Base-by-base conservation (phyloP, 2,888 invertebrate species). In the Drosophila neutralis region DNA sequence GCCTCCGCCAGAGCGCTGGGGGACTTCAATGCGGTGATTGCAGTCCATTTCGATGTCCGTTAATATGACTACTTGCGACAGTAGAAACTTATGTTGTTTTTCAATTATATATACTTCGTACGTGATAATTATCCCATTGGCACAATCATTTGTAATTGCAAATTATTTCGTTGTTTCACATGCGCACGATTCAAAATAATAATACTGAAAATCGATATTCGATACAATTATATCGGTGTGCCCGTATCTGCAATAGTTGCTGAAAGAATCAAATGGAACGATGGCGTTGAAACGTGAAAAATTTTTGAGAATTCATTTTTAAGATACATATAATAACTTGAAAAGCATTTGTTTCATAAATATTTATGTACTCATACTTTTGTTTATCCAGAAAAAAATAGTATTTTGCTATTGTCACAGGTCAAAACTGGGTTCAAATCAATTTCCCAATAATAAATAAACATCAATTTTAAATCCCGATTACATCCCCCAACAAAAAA, bases 11-110 rank as follows among this genome's bases (percentile, higher is more conserved):
- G 91, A 82, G 74, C 94, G 93, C 74, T 94, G 94, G 92, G 94
- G 96, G 93, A 94, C 96, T 91, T 93, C 95, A 92, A 95, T 95
- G 93, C 94, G 95, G 93, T 91, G 95, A 91, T 94, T 95, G 93
- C 94, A 95, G 94, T 94, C 95, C 94, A 94, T 94, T 57, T 42
- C 57, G 57, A 40, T 38, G 40, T 40, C 58, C 51, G 54, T 40
- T 18, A 57, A 57, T 24, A 13, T 57, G 57, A 21, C 29, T 29
- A 42, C 29, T 42, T 57, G n/a, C 29, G 10, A 40, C 57, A 40
- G 29, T 21, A 21, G 21, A 18, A 42, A 42, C 21, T 38, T 15
- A 42, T 31, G 15, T 21, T 21, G 31, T 15, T 40, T 31, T 31
- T 31, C 31, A 42, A 15, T 29, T 38, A 56, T 31, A 21, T 57